Evolutionary conservation across 1,140 invertebrate genomes (phyloP), one percentile per base, ranked within the genome.

Genomic region (Ips nitidus): DNA sequence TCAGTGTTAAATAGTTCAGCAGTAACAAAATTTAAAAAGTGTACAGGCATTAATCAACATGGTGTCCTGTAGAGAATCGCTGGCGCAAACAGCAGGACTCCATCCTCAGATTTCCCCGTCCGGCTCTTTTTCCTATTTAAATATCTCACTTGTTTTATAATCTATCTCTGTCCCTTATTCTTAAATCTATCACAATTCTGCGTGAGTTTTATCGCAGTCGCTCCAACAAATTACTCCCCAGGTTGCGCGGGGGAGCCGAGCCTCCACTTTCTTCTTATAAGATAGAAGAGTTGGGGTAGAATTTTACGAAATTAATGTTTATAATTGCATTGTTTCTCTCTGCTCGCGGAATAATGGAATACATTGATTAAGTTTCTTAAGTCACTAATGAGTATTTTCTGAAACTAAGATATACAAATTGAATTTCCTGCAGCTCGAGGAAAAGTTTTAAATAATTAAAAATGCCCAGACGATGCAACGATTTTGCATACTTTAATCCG

Each of bases 171-270:
- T 75, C 75, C 72, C 69, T 74, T 75, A 76, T 75, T 76, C 73
- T 75, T 76, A 75, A 78, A 78, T 78, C 77, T 78, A 78, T 78
- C 77, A 75, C 75, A 75, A 78, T 78, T 78, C 75, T 78, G 77
- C 75, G 75, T 77, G 73, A 75, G 77, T 78, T 78, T 78, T 78
- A 78, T 78, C 77, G 75, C 67, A 72, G 73, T 64, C 72, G 75
- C 74, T 76, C 75, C 69, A 67, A 77, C 77, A 78, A 78, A 78
- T 78, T 77, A 77, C 71, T 78, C 77, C 75, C 77, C 70, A 73
- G 75, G 75, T 71, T 73, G 70, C 59, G 71, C 55, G 65, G 62
- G 52, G 43, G 60, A 67, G 56, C 63, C 40, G 59, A 70, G 53
- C 22, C 56, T 58, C 60, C 50, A 71, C 64, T 59, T 57, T 71